Evolutionary conservation across 2,113 vertebrate species (phyloP).

Genomic region (Todiramphus saurophagus): DNA sequence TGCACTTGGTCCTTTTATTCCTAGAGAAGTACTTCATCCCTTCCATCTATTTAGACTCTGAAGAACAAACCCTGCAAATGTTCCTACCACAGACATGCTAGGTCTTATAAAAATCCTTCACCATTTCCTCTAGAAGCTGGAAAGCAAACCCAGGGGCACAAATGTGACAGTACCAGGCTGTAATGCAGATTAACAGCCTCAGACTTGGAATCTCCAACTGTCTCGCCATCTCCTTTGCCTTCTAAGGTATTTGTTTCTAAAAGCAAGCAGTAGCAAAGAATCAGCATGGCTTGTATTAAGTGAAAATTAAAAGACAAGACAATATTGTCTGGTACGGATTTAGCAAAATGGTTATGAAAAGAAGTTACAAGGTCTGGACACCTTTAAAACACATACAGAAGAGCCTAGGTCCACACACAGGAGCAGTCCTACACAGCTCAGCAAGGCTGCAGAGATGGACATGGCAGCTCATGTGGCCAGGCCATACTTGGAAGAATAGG

Average conservation of each 20-base stretch:
- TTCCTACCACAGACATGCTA: background rate
- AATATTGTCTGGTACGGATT: background rate
- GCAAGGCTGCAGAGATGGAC: background rate
- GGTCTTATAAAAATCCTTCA: background rate
- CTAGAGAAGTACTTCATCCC: background rate
- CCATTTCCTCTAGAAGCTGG: background rate
- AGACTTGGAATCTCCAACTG: background rate
- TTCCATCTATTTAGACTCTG: background rate
- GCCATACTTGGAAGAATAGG: background rate
- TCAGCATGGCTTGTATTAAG: background rate
- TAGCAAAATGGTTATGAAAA: background rate
- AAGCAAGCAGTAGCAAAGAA: background rate
- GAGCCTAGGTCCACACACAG: fast-evolving
- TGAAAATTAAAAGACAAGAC: background rate
- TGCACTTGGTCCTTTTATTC: background rate
- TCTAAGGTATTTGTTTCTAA: background rate
- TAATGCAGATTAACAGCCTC: background rate
- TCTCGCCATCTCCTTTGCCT: background rate
- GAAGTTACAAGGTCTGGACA: background rate
- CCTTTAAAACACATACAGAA: fast-evolving
- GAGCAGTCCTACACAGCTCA: background rate
- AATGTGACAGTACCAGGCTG: fast-evolving
- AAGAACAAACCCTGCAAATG: background rate
- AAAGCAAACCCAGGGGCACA: background rate
- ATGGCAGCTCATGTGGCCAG: fast-evolving